Base-by-base conservation (phyloP, 1,140 invertebrate species). In the Harpegnathos saltator region DNA sequence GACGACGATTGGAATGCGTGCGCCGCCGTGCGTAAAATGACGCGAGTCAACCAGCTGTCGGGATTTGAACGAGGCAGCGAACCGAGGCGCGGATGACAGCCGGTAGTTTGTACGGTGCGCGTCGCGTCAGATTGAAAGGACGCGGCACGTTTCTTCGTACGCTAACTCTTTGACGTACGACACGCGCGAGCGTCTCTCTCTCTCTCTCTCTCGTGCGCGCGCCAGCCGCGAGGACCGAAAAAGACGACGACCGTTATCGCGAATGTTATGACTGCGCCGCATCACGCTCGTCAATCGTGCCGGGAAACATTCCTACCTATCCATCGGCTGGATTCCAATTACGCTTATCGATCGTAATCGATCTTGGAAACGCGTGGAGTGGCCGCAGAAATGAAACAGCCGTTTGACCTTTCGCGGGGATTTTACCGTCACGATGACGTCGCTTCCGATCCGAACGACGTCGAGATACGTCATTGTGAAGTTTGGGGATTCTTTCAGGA, bases 1-100 rank as follows among this genome's bases (percentile, higher is more conserved):
- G 82, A 86, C 58, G 86, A 88, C 24, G 71, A 88, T 84, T 44
- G 86, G 82, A 88, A 88, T 87, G 86, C 71, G 68, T 80, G 69
- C 68, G 74, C 69, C 56, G 58, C 72, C 58, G 68, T 78, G 85
- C 86, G 81, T 80, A 77, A 86, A 86, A 86, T 71, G 66, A 72
- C 38, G 81, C 59, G 38, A 85, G 72, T 72, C 66, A 63, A 83
- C 58, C 86, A 86, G 74, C 86, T 87, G 81, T 84, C 56, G 62
- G 69, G 48, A 73, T 80, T 63, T 52, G 48, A 56, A 82, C 50
- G 56, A 85, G 71, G 38, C 44, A 52, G 50, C 72, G 61, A 77
- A 61, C 74, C 69, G 75, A 71, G 33, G 24, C 65, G 38, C 44
- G 59, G 44, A 86, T 78, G 38, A 84, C 73, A 80, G 59, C 26